Percentiles rank a stretch among this genome's conserved stretches.
These are phyloP conservation scores for Hypothenemus hampei DNA, from an alignment of 1,140 invertebrate genomes.

Conservation along the genomic window DNA sequence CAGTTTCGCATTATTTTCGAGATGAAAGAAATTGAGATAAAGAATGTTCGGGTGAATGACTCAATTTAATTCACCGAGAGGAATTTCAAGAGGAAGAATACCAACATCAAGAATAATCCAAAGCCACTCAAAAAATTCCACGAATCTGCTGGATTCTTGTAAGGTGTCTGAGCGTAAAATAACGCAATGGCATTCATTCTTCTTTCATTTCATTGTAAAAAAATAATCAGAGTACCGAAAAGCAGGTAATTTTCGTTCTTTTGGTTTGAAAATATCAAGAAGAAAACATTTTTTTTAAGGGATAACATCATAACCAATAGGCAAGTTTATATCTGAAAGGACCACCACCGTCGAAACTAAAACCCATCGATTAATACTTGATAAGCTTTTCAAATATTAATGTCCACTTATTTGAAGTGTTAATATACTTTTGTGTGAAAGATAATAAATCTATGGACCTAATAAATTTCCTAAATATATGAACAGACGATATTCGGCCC, in stretches of 20 bases:
- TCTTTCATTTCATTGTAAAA: not conserved
- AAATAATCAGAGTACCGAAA: not conserved
- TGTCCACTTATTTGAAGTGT: constrained; percentile 4
- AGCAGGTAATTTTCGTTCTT: not conserved
- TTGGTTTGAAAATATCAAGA: too few species aligned
- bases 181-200: not conserved
- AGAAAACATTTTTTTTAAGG: not conserved
- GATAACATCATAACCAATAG: not conserved
- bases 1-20: not conserved
- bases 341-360: not conserved
- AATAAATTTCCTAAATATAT: not conserved
- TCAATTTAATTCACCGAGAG: not conserved
- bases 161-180: constrained; percentile 9
- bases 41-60: too few species aligned
- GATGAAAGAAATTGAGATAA: too few species aligned
- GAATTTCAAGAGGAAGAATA: not conserved
- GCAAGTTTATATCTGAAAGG: not conserved
- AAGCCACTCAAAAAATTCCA: not conserved
- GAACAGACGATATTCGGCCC: not conserved
- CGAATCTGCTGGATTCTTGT: not conserved
- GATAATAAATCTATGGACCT: not conserved
- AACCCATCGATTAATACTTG: not conserved
- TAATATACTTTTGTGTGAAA: constrained; percentile 4
- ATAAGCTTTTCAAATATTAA: constrained; percentile 1
- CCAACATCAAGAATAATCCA: not conserved